These are phyloP conservation scores for Andrena cerasifolii DNA, from an alignment of 1,140 invertebrate genomes.

Conservation along the genomic window DNA sequence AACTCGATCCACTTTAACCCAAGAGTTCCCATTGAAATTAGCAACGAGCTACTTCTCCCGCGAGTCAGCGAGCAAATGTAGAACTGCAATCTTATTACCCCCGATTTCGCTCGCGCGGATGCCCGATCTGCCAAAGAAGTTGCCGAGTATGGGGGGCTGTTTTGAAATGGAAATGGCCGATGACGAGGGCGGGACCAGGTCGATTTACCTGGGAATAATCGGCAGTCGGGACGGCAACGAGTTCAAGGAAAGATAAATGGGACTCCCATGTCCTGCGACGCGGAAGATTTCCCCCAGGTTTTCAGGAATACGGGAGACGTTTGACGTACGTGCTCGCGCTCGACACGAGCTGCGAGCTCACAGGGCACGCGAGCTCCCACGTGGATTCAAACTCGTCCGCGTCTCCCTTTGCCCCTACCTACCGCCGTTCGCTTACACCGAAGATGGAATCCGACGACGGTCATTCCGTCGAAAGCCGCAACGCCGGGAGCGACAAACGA, in stretches of 20 bases:
- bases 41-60: too few species aligned
- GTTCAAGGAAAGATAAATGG: slow-evolving; percentile 76
- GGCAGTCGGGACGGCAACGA: slow-evolving; percentile 28
- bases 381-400: slow-evolving; percentile 40
- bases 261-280: slow-evolving; percentile 73
- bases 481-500: slow-evolving; percentile 36
- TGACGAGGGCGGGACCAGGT: not conserved
- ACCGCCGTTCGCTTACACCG: slow-evolving; percentile 38
- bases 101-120: too few species aligned
- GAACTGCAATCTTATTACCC: too few species aligned
- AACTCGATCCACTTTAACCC: too few species aligned
- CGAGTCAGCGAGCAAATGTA: too few species aligned
- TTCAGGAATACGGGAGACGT: slow-evolving; percentile 72
- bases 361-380: slow-evolving; percentile 48
- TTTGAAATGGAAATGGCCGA: slow-evolving; percentile 6
- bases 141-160: too few species aligned
- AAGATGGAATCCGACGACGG: slow-evolving; percentile 55
- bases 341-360: slow-evolving; percentile 53
- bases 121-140: too few species aligned
- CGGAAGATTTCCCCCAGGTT: slow-evolving; percentile 81
- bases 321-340: slow-evolving; percentile 61
- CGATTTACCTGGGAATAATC: slow-evolving; percentile 46
- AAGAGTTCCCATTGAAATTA: too few species aligned
- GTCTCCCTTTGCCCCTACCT: slow-evolving; percentile 16
- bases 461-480: slow-evolving; percentile 61